Conservation (phyloP, 2,113 vertebrate species). For the Vulpes lagopus region DNA sequence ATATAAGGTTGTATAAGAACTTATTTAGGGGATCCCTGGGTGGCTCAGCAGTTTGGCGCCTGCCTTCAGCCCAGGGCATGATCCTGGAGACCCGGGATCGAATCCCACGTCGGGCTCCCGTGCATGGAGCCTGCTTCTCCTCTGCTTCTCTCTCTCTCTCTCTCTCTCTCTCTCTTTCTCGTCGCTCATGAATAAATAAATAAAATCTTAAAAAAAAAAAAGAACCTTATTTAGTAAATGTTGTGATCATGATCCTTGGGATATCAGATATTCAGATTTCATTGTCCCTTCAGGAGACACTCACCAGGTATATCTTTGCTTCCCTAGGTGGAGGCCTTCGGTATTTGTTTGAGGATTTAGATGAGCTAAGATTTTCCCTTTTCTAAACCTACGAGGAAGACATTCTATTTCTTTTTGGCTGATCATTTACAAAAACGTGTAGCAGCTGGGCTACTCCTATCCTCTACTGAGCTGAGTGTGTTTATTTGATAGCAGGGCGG, state of each 20-base stretch:
- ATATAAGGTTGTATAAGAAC: neutral
- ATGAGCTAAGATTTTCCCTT: constrained; percentile 32
- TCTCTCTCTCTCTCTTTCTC: too few relatives aligned
- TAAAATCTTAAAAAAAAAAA: too few relatives aligned
- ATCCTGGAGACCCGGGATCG: too few relatives aligned
- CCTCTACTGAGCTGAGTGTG: neutral
- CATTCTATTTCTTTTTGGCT: neutral
- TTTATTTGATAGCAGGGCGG: neutral
- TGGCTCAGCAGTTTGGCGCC: too few relatives aligned
- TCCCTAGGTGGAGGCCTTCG: neutral
- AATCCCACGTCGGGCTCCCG: too few relatives aligned
- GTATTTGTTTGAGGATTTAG: constrained; percentile 25
- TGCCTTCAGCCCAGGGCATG: too few relatives aligned
- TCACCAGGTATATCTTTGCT: neutral
- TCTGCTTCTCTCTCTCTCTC: too few relatives aligned
- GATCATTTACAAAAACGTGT: constrained; percentile 16
- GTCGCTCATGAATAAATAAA: too few relatives aligned
- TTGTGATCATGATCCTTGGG: neutral
- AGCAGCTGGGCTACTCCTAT: neutral
- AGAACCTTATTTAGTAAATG: neutral
- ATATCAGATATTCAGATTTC: neutral
- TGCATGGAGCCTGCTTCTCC: too few relatives aligned
- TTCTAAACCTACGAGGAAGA: neutral
- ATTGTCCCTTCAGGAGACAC: neutral
- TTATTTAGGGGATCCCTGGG: too few relatives aligned